Conservation (phyloP, 2,113 vertebrate species). For the Cricetomys ansorgei region DNA sequence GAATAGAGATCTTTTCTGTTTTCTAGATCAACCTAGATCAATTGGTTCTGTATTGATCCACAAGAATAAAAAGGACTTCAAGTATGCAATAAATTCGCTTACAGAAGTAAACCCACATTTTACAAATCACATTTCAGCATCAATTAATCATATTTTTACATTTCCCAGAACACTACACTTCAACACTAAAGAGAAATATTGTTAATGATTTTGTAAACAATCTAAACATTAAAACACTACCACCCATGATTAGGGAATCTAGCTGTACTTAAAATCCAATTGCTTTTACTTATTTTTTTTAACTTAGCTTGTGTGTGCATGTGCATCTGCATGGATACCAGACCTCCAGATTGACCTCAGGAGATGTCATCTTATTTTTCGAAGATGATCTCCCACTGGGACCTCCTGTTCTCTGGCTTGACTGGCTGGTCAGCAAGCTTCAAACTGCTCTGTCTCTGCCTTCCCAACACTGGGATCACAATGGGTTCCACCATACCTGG, state of each 20-base stretch:
- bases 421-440: neutral
- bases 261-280: neutral
- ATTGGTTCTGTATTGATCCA: neutral
- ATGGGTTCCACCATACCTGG: neutral
- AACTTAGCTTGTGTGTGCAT: neutral
- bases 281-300: neutral
- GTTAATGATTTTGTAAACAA: neutral
- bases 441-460: neutral
- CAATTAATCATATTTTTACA: neutral
- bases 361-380: neutral
- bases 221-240: neutral
- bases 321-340: neutral
- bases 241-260: neutral
- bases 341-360: neutral
- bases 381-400: neutral
- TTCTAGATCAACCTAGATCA: neutral
- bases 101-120: neutral
- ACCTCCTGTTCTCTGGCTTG: neutral
- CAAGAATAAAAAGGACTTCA: slow-evolving; percentile 27
- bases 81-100: neutral
- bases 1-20: neutral
- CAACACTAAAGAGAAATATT: neutral
- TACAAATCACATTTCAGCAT: neutral
- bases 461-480: neutral
- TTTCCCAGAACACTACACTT: neutral